Conservation (phyloP, 2,113 vertebrate genomes). For the Dromiciops gliroides region DNA sequence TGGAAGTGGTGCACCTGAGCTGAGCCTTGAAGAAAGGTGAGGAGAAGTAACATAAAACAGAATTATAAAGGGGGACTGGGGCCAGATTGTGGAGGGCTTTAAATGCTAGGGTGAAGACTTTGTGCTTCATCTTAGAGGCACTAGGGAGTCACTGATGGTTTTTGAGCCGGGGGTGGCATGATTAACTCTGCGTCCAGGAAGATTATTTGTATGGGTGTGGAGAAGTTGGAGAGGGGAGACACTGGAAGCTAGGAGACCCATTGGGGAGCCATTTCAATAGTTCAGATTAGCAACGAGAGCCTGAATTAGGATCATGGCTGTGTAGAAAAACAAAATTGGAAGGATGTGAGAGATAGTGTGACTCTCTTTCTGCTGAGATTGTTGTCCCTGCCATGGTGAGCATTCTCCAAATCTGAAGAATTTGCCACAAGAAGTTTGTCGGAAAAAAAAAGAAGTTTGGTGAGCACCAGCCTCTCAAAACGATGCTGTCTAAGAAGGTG, state of each 20-base stretch:
- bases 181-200: neutral
- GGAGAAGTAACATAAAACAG: neutral
- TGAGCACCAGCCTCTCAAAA: neutral
- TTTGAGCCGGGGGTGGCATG: neutral
- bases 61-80: neutral
- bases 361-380: neutral
- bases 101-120: neutral
- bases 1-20: neutral
- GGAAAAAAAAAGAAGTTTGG: neutral
- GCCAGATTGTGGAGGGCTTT: neutral
- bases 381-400: neutral
- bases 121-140: neutral
- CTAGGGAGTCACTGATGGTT: neutral
- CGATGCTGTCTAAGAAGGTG: neutral
- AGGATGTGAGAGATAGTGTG: neutral
- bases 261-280: neutral
- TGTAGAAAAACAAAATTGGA: neutral
- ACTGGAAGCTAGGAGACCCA: neutral
- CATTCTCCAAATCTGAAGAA: neutral
- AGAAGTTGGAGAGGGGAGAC: neutral
- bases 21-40: neutral
- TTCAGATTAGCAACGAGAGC: neutral
- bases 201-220: neutral
- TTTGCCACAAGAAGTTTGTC: neutral
- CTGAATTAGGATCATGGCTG: neutral